Conservation (phyloP, 1,140 invertebrate genomes). For the Laupala kohalensis region DNA sequence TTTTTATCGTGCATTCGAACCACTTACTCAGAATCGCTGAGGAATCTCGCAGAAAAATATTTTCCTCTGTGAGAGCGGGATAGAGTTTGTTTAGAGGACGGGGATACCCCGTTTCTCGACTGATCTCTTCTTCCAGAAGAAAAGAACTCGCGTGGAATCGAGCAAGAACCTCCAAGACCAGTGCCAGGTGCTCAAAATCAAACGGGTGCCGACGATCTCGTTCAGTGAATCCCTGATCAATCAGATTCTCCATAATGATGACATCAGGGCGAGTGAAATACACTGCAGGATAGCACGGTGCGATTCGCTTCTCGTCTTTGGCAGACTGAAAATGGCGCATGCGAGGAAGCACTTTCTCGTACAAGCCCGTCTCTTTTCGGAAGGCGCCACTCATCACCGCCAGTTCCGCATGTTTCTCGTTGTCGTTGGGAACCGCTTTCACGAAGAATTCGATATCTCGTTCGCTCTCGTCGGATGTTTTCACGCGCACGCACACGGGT, state of each 20-base stretch:
- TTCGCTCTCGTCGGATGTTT: neutral
- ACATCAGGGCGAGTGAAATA: neutral
- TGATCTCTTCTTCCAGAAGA: neutral
- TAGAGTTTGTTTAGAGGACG: no score
- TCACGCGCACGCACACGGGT: neutral
- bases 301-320: no score
- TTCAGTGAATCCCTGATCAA: neutral
- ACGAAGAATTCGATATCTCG: neutral
- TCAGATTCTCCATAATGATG: neutral
- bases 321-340: no score
- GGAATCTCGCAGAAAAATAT: no score
- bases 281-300: neutral
- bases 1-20: no score
- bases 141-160: neutral
- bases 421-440: neutral
- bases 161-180: neutral
- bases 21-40: no score
- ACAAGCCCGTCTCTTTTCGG: neutral
- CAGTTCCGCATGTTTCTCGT: neutral
- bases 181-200: neutral
- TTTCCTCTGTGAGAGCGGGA: no score
- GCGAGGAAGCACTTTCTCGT: neutral
- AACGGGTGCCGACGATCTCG: neutral
- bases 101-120: neutral
- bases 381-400: neutral